phyloP scores from a whole-genome alignment of 1,140 invertebrate species.

The Zaprionus nigranus region DNA sequence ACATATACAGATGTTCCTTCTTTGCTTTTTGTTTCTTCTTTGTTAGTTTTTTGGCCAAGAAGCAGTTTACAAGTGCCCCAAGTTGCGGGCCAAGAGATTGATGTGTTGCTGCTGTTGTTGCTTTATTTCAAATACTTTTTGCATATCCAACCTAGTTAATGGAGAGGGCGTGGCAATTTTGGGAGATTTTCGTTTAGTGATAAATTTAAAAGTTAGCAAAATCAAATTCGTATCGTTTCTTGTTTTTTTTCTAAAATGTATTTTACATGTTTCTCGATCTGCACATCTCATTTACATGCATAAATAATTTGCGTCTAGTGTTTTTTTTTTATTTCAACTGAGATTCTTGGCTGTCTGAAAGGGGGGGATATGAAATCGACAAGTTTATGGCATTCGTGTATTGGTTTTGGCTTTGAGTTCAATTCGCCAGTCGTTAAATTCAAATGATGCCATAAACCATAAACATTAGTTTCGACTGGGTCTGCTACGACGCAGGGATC shows the following conservation, averaged over 20 bases:
- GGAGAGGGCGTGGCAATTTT: constrained; percentile 69
- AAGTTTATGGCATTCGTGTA: constrained; percentile 63
- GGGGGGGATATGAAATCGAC: constrained; percentile 60
- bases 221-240: constrained; percentile 26
- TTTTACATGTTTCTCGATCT: constrained; percentile 30
- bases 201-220: constrained; percentile 66
- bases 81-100: constrained; percentile 63
- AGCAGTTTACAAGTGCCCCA: constrained; percentile 50
- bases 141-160: too few relatives aligned
- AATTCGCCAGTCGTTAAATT: constrained; percentile 56
- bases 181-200: too few relatives aligned
- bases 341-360: background rate
- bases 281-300: constrained; percentile 65
- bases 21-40: background rate
- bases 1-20: background rate
- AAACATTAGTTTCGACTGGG: constrained; percentile 38
- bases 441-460: constrained; percentile 71
- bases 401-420: constrained; percentile 35
- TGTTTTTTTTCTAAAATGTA: constrained; percentile 6
- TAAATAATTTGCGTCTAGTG: constrained; percentile 61
- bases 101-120: constrained; percentile 41
- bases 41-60: constrained; percentile 57
- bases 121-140: constrained; percentile 14
- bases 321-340: background rate
- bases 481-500: constrained; percentile 45